A percentile compares a stretch with the other conserved stretches of the same genome.
Evolutionary conservation across 2,888 invertebrate species (phyloP).

Genomic region (Drosophila lutescens): DNA sequence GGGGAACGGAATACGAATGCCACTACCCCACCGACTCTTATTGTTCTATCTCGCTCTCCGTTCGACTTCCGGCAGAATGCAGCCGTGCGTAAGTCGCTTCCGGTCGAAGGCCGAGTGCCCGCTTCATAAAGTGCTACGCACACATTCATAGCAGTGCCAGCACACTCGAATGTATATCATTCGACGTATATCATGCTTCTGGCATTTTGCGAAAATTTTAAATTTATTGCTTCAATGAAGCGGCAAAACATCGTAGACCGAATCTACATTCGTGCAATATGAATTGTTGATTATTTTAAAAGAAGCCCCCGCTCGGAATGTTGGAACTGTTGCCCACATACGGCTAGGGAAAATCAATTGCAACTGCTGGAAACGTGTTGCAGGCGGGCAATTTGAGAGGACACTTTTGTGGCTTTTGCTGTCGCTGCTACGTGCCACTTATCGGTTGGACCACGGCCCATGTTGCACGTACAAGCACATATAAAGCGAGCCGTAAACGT

Average conservation of each 20-base stretch:
- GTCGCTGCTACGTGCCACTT: slow-evolving; percentile 67
- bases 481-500: slow-evolving; percentile 66
- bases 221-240: slow-evolving; percentile 76
- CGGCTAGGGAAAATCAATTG: slow-evolving; percentile 66
- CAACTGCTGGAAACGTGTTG: slow-evolving; percentile 69
- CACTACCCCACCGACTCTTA: slow-evolving; percentile 3
- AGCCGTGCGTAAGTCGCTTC: slow-evolving; percentile 76
- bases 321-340: slow-evolving; percentile 24
- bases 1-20: background rate
- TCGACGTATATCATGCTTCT: slow-evolving; percentile 46
- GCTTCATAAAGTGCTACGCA: slow-evolving; percentile 36
- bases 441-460: slow-evolving; percentile 48
- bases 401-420: slow-evolving; percentile 66
- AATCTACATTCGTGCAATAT: slow-evolving; percentile 44
- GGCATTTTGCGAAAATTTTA: slow-evolving; percentile 58
- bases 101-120: slow-evolving; percentile 54
- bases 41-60: slow-evolving; percentile 25
- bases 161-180: slow-evolving; percentile 57
- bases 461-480: slow-evolving; percentile 62
- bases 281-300: slow-evolving; percentile 48
- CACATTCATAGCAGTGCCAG: slow-evolving; percentile 1
- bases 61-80: slow-evolving; percentile 71
- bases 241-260: slow-evolving; percentile 45
- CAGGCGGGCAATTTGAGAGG: slow-evolving; percentile 62
- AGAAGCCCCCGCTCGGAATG: slow-evolving; percentile 1